Base-by-base conservation (phyloP, 2,888 invertebrate species). In the Drosophila dives region DNA sequence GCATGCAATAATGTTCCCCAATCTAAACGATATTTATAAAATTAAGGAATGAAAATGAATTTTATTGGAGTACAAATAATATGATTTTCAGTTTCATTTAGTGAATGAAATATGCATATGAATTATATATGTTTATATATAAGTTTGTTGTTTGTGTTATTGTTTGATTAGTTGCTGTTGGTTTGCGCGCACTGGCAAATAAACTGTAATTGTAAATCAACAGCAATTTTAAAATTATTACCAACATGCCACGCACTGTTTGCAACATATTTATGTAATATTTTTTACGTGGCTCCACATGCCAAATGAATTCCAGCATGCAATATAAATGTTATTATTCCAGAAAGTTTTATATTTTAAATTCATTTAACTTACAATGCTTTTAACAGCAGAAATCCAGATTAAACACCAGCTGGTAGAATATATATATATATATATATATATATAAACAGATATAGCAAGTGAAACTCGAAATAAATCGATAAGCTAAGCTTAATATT, bases 141-240 rank as follows among this genome's bases (percentile, higher is more conserved):
- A 26, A 26, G 3, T 56, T n/a, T 51, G 34, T 17, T 61, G 29
- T 20, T 48, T 60, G 34, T 54, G 12, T 29, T 53, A 53, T 45
- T 59, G 38, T 74, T 40, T 64, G 40, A 61, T 38, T 58, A 15
- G 49, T 23, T 67, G 53, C 15, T 32, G 34, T 36, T 17, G 23
- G 29, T 50, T 51, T 51, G 45, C 26, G 38, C 40, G 20, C 17
- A 51, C 62, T 67, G 65, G 51, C 50, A 81, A 77, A 83, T 83
- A 83, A 83, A 86, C 80, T 86, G 83, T 89, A 87, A 90, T 87
- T 89, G 91, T 86, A 89, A 89, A 89, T 88, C 89, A 90, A 90
- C 82, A 90, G 83, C 81, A 81, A 86, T 89, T 90, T 83, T 72
- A 81, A 91, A 79, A 87, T 83, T 87, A 88, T 89, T 84, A 64